phyloP scores from a whole-genome alignment of 2,888 invertebrate genomes.

The Oxytorus armatus region DNA sequence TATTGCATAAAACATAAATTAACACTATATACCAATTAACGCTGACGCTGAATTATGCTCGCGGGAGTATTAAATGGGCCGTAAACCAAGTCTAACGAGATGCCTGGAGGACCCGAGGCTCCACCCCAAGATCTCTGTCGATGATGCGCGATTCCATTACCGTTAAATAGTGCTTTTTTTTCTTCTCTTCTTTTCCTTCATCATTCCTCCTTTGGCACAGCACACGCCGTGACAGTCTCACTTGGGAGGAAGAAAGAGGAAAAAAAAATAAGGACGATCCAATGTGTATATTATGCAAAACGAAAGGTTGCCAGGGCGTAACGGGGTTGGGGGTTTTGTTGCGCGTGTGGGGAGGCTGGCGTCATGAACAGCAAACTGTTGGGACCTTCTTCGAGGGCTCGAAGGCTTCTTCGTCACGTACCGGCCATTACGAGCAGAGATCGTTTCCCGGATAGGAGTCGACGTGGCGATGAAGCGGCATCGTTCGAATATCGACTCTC shows the following conservation, averaged over 20 bases:
- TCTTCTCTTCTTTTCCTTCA: conserved; percentile 39
- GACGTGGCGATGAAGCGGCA: conserved; percentile 70
- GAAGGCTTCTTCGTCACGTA: conserved; percentile 73
- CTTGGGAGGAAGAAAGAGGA: not conserved
- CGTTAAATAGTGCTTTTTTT: conserved; percentile 69
- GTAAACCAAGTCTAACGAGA: conserved; percentile 31
- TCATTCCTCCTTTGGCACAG: conserved; percentile 29
- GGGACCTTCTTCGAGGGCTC: conserved; percentile 46
- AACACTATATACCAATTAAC: not conserved
- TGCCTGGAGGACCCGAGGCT: conserved; percentile 25
- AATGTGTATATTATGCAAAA: conserved; percentile 79
- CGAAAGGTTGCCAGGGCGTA: conserved; percentile 56
- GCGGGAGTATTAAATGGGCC: not conserved
- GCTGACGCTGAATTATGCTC: not conserved
- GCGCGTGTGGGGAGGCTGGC: conserved; percentile 66
- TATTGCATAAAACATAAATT: too few relatives aligned
- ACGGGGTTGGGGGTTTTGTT: conserved; percentile 64
- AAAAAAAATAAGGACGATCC: conserved; percentile 55
- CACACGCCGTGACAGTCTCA: conserved; percentile 46
- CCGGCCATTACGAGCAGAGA: conserved; percentile 73
- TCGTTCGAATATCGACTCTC: conserved; percentile 73
- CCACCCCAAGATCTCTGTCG: conserved; percentile 44
- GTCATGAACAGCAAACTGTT: conserved; percentile 62
- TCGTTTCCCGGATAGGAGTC: conserved; percentile 70
- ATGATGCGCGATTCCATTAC: conserved; percentile 71